phyloP scores from a whole-genome alignment of 2,888 invertebrate genomes.

The Elegia similella region DNA sequence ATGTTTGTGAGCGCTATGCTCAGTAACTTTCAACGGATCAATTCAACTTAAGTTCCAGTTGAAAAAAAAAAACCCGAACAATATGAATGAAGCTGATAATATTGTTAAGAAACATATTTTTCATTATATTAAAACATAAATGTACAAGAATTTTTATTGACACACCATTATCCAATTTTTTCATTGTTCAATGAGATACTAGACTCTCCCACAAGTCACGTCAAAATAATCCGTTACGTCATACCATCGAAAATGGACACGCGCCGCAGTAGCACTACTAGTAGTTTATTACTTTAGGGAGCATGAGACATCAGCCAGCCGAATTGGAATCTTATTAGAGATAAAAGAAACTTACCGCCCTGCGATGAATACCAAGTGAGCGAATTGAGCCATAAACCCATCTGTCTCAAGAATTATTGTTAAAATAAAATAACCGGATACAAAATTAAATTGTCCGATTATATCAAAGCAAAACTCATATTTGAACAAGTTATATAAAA shows the following conservation, averaged over 20 bases:
- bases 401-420: slow-evolving; percentile 28
- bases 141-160: too few relatives aligned
- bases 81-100: too few relatives aligned
- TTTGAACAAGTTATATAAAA: too few relatives aligned
- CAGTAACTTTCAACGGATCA: too few relatives aligned
- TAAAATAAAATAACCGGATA: slow-evolving; percentile 34
- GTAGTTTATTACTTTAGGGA: slow-evolving; percentile 78
- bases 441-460: background rate
- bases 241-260: slow-evolving; percentile 42
- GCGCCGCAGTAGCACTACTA: slow-evolving; percentile 40
- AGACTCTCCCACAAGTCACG: slow-evolving; percentile 1
- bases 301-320: slow-evolving; percentile 56
- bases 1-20: too few relatives aligned
- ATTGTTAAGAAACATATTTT: too few relatives aligned
- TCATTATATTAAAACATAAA: too few relatives aligned
- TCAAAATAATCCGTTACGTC: slow-evolving; percentile 6
- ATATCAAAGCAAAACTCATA: too few relatives aligned
- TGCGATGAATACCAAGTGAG: slow-evolving; percentile 62
- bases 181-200: too few relatives aligned
- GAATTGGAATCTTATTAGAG: slow-evolving; percentile 78
- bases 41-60: too few relatives aligned
- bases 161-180: too few relatives aligned
- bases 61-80: too few relatives aligned
- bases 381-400: slow-evolving; percentile 51
- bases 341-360: slow-evolving; percentile 71